A percentile compares a stretch with the other conserved stretches of the same genome.
Conservation (phyloP, 53 echinoderm and acorn worm species). For the Mesocentrotus franciscanus region DNA sequence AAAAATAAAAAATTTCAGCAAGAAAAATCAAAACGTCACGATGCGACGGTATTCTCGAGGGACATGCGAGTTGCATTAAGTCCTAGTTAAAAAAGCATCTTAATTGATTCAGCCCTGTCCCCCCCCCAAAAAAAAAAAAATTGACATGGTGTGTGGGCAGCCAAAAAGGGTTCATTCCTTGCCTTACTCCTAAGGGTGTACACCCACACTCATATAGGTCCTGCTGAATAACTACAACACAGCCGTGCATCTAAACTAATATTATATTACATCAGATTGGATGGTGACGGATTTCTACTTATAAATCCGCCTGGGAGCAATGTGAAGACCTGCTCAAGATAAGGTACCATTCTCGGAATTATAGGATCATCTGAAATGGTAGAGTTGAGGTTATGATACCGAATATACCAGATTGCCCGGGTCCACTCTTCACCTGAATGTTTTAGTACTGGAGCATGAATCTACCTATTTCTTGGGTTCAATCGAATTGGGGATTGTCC, state of each 20-base stretch:
- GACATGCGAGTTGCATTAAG: no score
- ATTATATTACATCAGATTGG: background rate
- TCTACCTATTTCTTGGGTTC: background rate
- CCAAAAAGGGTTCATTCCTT: no score
- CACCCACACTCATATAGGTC: no score
- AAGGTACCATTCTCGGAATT: background rate
- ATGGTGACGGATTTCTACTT: background rate
- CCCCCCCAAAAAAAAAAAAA: no score
- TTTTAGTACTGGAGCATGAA: no score
- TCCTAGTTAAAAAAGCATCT: no score
- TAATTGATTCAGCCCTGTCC: no score
- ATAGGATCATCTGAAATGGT: background rate
- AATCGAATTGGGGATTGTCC: background rate
- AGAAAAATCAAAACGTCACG: background rate
- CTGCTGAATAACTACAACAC: no score
- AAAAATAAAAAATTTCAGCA: background rate
- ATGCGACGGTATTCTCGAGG: no score
- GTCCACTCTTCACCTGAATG: background rate
- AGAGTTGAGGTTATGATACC: background rate
- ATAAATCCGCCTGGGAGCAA: background rate
- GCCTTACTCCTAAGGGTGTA: no score
- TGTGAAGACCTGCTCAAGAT: background rate
- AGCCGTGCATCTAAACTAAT: no score
- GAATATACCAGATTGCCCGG: background rate
- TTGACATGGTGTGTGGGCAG: no score